These are phyloP conservation scores for Pangasius mekongensis DNA, from an alignment of 2,797 vertebrate species.

Conservation along the genomic window DNA sequence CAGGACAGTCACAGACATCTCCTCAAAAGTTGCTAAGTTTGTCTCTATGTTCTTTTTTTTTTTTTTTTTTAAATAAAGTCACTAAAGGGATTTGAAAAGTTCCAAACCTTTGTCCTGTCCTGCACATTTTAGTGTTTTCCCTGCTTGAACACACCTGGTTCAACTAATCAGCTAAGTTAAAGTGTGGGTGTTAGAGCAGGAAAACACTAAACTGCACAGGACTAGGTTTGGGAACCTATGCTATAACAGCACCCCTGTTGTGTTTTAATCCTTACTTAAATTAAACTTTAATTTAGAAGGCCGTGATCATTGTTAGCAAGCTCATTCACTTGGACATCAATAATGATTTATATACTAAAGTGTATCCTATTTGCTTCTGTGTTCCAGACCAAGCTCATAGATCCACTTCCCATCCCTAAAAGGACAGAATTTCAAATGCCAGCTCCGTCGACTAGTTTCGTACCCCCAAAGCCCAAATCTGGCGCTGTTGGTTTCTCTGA, in stretches of 20 bases:
- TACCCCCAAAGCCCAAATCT: slow-evolving; percentile 44
- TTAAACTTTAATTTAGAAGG: neutral
- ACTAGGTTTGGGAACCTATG: too few relatives aligned
- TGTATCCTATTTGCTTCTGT: slow-evolving; percentile 15
- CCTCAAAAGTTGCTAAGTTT: neutral
- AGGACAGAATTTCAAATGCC: slow-evolving; percentile 31
- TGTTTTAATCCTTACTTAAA: neutral
- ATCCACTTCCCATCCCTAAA: slow-evolving; percentile 53
- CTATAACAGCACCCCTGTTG: neutral
- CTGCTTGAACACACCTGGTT: neutral
- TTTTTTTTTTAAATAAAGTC: neutral
- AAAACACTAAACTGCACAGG: too few relatives aligned
- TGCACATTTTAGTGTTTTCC: neutral
- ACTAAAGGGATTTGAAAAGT: neutral
- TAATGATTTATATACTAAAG: neutral
- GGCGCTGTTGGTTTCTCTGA: neutral
- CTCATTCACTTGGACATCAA: too few relatives aligned
- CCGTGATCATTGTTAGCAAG: neutral
- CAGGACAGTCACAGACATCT: neutral
- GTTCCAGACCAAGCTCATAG: slow-evolving; percentile 62
- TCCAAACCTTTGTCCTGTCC: neutral
- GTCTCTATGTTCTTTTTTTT: neutral
- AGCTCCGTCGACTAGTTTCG: slow-evolving; percentile 23
- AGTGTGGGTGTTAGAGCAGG: neutral
- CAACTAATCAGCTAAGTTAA: neutral